Conservation (phyloP, 2,888 invertebrate genomes). For the Ormyrus thymus region DNA sequence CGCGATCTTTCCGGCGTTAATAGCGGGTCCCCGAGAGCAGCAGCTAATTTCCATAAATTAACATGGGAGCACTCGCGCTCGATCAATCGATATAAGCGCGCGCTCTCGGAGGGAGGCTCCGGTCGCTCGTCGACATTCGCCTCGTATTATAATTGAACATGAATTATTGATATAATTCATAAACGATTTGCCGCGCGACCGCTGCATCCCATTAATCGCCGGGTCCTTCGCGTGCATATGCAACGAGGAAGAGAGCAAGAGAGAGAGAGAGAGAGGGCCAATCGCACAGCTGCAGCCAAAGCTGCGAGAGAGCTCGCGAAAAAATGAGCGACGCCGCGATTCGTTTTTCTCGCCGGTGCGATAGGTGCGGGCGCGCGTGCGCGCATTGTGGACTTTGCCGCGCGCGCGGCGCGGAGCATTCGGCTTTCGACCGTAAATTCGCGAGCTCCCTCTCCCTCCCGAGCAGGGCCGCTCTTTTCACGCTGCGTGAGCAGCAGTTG, state of each 20-base stretch:
- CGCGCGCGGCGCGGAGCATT: conserved; percentile 11
- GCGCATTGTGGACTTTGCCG: too few relatives aligned
- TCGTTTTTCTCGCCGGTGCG: too few relatives aligned
- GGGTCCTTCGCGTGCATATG: conserved; percentile 8
- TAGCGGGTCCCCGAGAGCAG: not conserved
- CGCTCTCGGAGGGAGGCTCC: not conserved
- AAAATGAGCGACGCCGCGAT: too few relatives aligned
- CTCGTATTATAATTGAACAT: conserved; percentile 53
- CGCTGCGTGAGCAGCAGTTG: not conserved
- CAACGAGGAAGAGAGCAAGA: not conserved
- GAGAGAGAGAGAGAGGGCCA: not conserved
- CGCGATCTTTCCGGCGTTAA: too few relatives aligned
- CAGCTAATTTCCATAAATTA: conserved; percentile 54
- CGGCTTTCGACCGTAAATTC: conserved; percentile 46
- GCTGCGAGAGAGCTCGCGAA: too few relatives aligned
- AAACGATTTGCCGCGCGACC: conserved; percentile 50
- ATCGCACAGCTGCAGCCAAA: too few relatives aligned
- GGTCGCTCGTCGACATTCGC: not conserved
- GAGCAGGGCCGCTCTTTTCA: conserved; percentile 1
- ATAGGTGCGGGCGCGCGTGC: too few relatives aligned
- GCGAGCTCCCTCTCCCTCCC: not conserved
- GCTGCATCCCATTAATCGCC: conserved; percentile 49
- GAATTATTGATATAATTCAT: conserved; percentile 57
- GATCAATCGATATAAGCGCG: conserved; percentile 39
- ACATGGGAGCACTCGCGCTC: conserved; percentile 11